Evolutionary conservation across 37 sponge, comb jelly and placozoan genomes (phyloP).

Genomic region (Agelas oroides): DNA sequence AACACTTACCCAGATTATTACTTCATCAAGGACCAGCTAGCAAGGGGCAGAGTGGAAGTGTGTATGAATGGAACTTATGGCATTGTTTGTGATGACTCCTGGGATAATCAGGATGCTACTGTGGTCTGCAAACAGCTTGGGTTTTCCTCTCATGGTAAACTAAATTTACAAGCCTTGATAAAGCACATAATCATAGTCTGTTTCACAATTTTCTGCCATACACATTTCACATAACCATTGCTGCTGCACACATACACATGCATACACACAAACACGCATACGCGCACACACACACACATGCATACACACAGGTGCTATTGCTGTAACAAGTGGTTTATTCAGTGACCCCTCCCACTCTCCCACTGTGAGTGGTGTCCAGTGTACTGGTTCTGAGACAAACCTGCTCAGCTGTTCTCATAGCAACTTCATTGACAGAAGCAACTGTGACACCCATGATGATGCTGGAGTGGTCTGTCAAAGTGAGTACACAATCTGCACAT

Average conservation of each 20-base stretch:
- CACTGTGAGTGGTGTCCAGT: constrained; percentile 20
- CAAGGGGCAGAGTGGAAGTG: constrained; percentile 19
- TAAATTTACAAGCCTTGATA: too few relatives aligned
- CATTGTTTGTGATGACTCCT: background rate
- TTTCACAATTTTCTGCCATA: too few relatives aligned
- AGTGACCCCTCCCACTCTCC: background rate
- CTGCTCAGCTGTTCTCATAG: background rate
- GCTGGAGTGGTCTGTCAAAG: constrained; percentile 20
- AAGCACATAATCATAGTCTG: too few relatives aligned
- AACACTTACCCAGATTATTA: background rate
- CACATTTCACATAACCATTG: too few relatives aligned
- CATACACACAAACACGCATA: too few relatives aligned
- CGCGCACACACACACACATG: too few relatives aligned
- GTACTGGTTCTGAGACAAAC: constrained; percentile 6
- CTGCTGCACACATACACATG: too few relatives aligned
- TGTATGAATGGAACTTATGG: constrained; percentile 19
- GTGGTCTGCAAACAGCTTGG: constrained; percentile 3
- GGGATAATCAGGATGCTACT: constrained; percentile 7
- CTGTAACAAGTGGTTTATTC: too few relatives aligned
- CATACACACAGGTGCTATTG: too few relatives aligned
- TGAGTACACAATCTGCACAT: too few relatives aligned
- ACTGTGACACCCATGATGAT: background rate
- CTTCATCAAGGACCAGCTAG: constrained; percentile 5
- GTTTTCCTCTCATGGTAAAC: background rate
- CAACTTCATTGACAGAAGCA: too few relatives aligned